These are phyloP conservation scores for Polyploca ridens DNA, from an alignment of 2,888 invertebrate genomes.

Conservation along the genomic window DNA sequence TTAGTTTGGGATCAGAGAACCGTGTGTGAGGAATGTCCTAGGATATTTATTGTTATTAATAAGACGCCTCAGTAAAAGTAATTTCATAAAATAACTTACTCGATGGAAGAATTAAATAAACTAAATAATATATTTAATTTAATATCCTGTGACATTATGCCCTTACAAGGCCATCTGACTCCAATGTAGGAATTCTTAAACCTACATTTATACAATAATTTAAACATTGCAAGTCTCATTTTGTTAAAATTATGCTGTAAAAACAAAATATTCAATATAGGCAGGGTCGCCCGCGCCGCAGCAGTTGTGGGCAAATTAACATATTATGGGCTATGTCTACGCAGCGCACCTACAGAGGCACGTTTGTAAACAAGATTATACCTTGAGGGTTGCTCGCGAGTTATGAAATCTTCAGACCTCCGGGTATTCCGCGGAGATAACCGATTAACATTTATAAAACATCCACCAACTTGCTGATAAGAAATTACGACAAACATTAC, in stretches of 20 bases:
- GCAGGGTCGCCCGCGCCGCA: constrained; percentile 44
- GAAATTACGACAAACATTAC: constrained; percentile 18
- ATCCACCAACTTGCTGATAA: constrained; percentile 27
- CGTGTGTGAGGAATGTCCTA: no score
- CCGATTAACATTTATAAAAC: constrained; percentile 40
- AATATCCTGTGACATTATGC: no score
- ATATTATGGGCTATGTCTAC: constrained; percentile 60
- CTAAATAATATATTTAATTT: no score
- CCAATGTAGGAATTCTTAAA: not conserved
- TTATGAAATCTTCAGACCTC: constrained; percentile 47
- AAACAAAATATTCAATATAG: constrained; percentile 70
- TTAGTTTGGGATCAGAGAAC: no score
- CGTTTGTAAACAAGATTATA: constrained; percentile 63
- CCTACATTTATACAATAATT: constrained; percentile 15
- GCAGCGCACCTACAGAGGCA: constrained; percentile 43
- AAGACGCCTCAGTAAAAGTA: no score
- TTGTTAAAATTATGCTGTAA: constrained; percentile 62
- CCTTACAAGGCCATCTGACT: no score
- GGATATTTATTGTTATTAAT: no score
- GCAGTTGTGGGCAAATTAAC: constrained; percentile 64
- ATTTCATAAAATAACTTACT: no score
- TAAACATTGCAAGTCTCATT: constrained; percentile 48
- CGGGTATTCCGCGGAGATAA: constrained; percentile 26
- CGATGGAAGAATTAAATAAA: no score
- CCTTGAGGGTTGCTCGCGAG: constrained; percentile 46